phyloP scores from a whole-genome alignment of 2,888 invertebrate species.

The Tachina grossa region DNA sequence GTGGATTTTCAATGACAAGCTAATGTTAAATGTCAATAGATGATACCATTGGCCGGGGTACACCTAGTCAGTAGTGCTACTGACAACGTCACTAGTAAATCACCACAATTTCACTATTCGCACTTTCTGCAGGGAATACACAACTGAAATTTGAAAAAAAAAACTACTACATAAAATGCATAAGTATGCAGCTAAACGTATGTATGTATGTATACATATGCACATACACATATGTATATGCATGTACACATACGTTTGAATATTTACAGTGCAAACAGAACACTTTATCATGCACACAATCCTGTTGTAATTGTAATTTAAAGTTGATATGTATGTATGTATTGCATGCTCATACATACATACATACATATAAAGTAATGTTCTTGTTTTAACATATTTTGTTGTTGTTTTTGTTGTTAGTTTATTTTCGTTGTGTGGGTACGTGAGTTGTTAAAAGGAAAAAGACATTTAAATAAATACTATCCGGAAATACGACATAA shows the following conservation, averaged over 20 bases:
- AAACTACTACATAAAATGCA: background rate
- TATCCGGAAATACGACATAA: constrained; percentile 60
- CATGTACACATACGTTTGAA: constrained; percentile 23
- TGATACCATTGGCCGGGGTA: too few species aligned
- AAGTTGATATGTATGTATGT: background rate
- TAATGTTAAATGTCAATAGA: too few species aligned
- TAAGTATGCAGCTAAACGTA: background rate
- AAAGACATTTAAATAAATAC: constrained; percentile 61
- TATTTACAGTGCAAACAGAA: constrained; percentile 67
- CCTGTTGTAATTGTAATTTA: constrained; percentile 41
- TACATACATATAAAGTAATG: constrained; percentile 8
- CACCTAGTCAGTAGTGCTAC: too few species aligned
- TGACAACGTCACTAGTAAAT: too few species aligned
- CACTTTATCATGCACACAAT: constrained; percentile 58
- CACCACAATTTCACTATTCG: too few species aligned
- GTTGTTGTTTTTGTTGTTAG: constrained; percentile 10
- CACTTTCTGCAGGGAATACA: too few species aligned
- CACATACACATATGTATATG: background rate
- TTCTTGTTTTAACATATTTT: constrained; percentile 25
- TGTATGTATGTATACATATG: too few species aligned
- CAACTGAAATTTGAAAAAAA: constrained; percentile 14
- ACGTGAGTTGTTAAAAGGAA: constrained; percentile 43
- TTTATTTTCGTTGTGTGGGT: constrained; percentile 3
- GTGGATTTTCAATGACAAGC: too few species aligned
- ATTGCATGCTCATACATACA: too few species aligned